phyloP scores from a whole-genome alignment of 2,797 vertebrate genomes.

The Danio kyathit region DNA sequence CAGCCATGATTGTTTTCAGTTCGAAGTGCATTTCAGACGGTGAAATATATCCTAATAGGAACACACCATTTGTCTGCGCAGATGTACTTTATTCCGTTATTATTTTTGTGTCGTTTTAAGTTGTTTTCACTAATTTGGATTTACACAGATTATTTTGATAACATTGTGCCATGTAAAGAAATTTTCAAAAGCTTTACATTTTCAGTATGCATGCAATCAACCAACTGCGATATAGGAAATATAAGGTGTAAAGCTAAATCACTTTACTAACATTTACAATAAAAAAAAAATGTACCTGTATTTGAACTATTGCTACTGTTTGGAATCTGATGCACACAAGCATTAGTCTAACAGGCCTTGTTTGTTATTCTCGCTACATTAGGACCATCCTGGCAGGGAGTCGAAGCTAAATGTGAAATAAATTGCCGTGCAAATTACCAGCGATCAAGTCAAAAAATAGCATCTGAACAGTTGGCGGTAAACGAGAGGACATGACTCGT shows the following conservation, averaged over 20 bases:
- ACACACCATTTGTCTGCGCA: too few relatives aligned
- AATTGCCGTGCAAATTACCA: slow-evolving; percentile 39
- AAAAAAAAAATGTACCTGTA: not conserved
- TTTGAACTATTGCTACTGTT: not conserved
- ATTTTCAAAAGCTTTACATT: too few relatives aligned
- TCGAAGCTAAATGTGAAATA: slow-evolving; percentile 46
- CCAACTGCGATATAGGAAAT: not conserved
- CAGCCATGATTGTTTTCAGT: too few relatives aligned
- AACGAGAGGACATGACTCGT: slow-evolving; percentile 19
- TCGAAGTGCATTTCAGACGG: too few relatives aligned
- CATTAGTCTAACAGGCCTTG: not conserved
- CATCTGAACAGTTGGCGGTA: slow-evolving; percentile 29
- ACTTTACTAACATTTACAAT: not conserved
- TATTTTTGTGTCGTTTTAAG: too few relatives aligned
- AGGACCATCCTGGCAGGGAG: slow-evolving; percentile 24
- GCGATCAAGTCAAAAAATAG: slow-evolving; percentile 32
- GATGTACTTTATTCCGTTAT: too few relatives aligned
- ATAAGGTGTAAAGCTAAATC: not conserved
- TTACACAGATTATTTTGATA: too few relatives aligned
- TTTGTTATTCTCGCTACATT: slow-evolving; percentile 28
- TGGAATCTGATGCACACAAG: not conserved
- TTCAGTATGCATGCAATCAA: not conserved
- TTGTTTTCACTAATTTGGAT: too few relatives aligned
- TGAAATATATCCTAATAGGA: too few relatives aligned
- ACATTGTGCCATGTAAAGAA: too few relatives aligned